These are phyloP conservation scores for Liparis tanakae DNA, from an alignment of 2,797 vertebrate genomes.

Conservation along the genomic window DNA sequence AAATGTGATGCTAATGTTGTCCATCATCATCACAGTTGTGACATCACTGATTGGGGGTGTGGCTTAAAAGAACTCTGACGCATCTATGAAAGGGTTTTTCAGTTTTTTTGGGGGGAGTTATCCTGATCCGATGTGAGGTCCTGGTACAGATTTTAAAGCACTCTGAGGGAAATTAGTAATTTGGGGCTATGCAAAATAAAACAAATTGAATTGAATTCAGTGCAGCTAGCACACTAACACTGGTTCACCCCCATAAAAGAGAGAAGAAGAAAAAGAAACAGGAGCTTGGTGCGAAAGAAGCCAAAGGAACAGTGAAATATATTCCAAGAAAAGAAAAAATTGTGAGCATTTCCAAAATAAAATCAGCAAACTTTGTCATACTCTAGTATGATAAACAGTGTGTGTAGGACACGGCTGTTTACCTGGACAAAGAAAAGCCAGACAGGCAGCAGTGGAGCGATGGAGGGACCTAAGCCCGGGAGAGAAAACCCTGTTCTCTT, in stretches of 20 bases:
- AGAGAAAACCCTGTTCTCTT: slow-evolving; percentile 74
- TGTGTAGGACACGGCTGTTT: slow-evolving; percentile 69
- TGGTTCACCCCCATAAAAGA: slow-evolving; percentile 13
- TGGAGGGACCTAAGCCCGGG: slow-evolving; percentile 61
- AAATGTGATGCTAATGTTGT: slow-evolving; percentile 8
- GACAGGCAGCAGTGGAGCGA: slow-evolving; percentile 41
- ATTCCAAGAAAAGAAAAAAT: slow-evolving; percentile 57
- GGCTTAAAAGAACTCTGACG: not conserved
- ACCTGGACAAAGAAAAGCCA: slow-evolving; percentile 50
- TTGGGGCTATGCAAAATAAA: no score
- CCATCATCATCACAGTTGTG: slow-evolving; percentile 22
- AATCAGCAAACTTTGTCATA: slow-evolving; percentile 52
- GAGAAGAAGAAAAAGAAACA: slow-evolving; percentile 29
- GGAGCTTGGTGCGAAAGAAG: slow-evolving; percentile 10
- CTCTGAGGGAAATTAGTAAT: no score
- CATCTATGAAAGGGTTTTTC: no score
- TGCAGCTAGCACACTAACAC: slow-evolving; percentile 40
- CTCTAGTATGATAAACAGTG: slow-evolving; percentile 60
- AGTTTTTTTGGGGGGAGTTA: no score
- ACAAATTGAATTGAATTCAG: not conserved
- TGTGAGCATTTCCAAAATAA: slow-evolving; percentile 48
- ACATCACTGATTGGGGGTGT: slow-evolving; percentile 29
- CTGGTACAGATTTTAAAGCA: no score
- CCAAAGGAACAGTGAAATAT: slow-evolving; percentile 19
- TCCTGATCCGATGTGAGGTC: no score